Base-by-base conservation (phyloP, 1,140 invertebrate species). In the Apis dorsata region DNA sequence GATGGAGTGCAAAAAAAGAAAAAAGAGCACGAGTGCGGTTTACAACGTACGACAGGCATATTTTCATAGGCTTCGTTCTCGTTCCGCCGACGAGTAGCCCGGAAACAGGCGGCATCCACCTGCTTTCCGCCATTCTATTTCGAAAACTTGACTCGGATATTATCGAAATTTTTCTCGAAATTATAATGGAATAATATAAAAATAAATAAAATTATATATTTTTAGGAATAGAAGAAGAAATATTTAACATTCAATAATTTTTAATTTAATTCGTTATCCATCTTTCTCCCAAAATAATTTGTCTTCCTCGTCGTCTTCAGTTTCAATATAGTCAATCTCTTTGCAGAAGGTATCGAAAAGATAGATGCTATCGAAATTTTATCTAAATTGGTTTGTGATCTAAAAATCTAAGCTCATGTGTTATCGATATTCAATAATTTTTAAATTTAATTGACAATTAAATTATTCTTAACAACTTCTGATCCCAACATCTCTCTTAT, bases 21-120 rank as follows among this genome's bases (percentile, higher is more conserved):
- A 28, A 66, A 19, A 19, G 53, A 28, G 11, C 51, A 28, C 51
- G 28, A 28, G 17, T 49, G 17, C 55, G 10, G 44, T 5, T 44
- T 44, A 17, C 1, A n/a, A 51, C 63, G 53, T 17, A 17, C 19
- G 9, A n/a, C n/a, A 13, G 73, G 24, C 28, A 57, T 17, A 75
- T 59, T 79, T 79, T 70, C 69, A 84, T 63, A 24, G 85, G 86
- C 77, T 87, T 87, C 86, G 44, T 44, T 72, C 73, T 79, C 71
- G 85, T 76, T 83, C 68, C 15, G 53, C 51, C 15, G 59, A 28
- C 15, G 55, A n/a, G 53, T 72, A 62, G 76, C 75, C 60, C 63
- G 53, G 13, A 59, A 72, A 74, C 77, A 53, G 44, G 34, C 7
- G 19, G 57, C 21, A 15, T 63, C 69, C 63, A 44, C n/a, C 44